A percentile compares a stretch with the other conserved stretches of the same genome.
Evolutionary conservation across 2,113 vertebrate species (phyloP).

Genomic region (Sula dactylatra): DNA sequence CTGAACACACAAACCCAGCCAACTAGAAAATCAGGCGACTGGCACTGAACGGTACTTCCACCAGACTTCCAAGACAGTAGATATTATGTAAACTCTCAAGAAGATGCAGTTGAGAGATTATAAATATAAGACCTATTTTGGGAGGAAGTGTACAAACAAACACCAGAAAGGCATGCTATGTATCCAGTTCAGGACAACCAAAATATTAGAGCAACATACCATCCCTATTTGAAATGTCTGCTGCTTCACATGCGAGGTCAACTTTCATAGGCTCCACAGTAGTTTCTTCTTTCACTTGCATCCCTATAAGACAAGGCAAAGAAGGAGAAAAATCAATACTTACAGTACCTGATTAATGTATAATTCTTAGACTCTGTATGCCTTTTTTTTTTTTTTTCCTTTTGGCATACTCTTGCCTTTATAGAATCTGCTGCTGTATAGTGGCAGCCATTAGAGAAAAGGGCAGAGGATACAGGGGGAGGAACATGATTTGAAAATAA

Average conservation of each 20-base stretch:
- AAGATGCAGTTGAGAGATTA: background rate
- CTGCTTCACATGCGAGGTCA: constrained; percentile 27
- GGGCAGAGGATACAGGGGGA: background rate
- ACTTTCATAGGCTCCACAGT: constrained; percentile 33
- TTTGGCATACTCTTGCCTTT: background rate
- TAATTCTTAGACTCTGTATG: background rate
- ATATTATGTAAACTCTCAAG: background rate
- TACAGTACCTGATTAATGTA: background rate
- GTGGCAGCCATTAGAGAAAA: background rate
- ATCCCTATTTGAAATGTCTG: constrained; percentile 54
- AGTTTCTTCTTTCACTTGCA: constrained; percentile 23
- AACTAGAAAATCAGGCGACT: background rate
- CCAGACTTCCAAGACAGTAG: background rate
- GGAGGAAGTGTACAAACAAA: background rate
- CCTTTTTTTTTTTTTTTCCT: background rate
- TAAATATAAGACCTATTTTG: background rate
- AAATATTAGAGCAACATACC: constrained; percentile 50
- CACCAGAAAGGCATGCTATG: background rate
- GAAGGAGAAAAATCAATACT: background rate
- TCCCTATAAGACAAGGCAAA: constrained; percentile 18
- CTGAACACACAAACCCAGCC: background rate
- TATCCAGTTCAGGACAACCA: background rate
- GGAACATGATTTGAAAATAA: background rate
- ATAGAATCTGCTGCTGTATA: background rate
- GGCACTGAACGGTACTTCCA: background rate